Conservation (phyloP, 2,113 vertebrate species). For the Coturnix japonica region DNA sequence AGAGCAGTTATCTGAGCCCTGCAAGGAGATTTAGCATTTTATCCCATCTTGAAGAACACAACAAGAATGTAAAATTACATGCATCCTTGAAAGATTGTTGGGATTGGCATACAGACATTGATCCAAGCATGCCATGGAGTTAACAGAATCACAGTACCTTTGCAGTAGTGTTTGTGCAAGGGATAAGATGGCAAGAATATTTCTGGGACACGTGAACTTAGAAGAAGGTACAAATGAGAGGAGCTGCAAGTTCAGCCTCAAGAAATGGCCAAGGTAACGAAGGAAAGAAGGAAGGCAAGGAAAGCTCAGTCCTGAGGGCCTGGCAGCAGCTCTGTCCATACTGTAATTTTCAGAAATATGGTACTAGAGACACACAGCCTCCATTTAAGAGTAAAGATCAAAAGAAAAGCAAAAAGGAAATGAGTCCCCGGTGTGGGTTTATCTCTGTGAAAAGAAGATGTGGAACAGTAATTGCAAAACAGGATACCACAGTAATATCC, state of each 20-base stretch:
- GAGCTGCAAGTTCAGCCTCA: neutral
- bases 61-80: neutral
- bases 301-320: neutral
- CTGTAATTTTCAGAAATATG: neutral
- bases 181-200: neutral
- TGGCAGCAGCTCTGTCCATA: neutral
- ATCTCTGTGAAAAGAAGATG: neutral
- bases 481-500: neutral
- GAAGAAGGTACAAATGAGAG: neutral
- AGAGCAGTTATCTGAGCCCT: neutral
- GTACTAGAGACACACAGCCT: neutral
- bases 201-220: neutral
- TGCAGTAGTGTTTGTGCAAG: neutral
- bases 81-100: neutral
- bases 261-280: neutral
- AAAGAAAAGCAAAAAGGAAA: neutral
- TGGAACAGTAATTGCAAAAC: neutral
- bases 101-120: neutral
- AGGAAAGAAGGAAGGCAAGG: neutral
- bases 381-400: neutral
- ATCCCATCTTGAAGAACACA: neutral
- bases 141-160: neutral
- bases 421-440: neutral
- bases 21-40: neutral
- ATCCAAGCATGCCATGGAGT: neutral